Base-by-base conservation (phyloP, 37 sponge, comb jelly and placozoan species). In the Beroe ovata region DNA sequence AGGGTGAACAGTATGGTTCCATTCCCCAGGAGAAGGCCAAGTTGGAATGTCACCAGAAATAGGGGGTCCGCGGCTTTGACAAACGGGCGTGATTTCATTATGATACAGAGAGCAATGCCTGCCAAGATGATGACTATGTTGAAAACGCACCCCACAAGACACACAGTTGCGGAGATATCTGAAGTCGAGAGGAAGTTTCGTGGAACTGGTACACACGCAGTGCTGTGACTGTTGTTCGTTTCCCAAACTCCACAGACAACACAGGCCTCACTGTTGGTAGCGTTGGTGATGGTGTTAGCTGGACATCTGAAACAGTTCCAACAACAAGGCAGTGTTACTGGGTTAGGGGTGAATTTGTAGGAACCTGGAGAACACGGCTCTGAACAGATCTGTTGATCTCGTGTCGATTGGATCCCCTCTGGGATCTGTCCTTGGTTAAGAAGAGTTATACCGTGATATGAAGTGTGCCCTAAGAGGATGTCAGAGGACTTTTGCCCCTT, bases 61-160 rank as follows among this genome's bases (percentile, higher is more conserved):
- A 36, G 16, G 3, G 84, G 84, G 41, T 77, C 84, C 1, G 84
- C 84, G 8, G 84, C 84, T 36, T 77, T 77, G 22, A 77, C 33
- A 2, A 77, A 23, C 0, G 84, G 84, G 6, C 84, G n/a, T 0
- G 42, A 39, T 16, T 19, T 36, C 84, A 77, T 16, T 8, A 11
- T 37, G 25, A 77, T 2, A 29, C 84, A 77, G 22, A 41, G n/a
- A 22, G 20, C n/a, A 11, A 39, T 23, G 2, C n/a, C 42, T 1
- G 33, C 6, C 0, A 36, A n/a, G 25, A 77, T 37, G 0, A 77
- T 3, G 22, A 77, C 28, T n/a, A 42, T 19, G 33, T 77, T 77
- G 47, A 40, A 14, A n/a, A 33, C 47, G 21, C 54, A 42, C 28
- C 84, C 35, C 6, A 14, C 33, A 0, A 77, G 8, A 11, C 84